Evolutionary conservation across 2,797 vertebrate species (phyloP).

Genomic region (Intellagama lesueurii): DNA sequence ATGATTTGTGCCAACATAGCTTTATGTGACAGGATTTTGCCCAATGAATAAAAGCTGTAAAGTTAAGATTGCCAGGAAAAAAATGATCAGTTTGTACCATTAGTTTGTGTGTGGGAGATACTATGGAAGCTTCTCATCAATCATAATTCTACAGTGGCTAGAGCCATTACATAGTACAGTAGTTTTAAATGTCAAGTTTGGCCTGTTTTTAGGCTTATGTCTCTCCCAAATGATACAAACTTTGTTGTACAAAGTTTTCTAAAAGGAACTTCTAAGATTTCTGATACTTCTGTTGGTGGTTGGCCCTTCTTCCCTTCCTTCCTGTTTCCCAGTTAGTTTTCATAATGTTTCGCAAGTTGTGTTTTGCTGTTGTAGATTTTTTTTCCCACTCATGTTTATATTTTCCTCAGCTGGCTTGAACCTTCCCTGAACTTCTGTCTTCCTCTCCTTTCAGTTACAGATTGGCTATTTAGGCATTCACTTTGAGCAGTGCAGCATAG

Average conservation of each 20-base stretch:
- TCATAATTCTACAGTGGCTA: no score
- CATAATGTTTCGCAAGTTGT: not conserved
- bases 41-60: no score
- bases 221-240: not conserved
- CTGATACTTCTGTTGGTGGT: constrained; percentile 1
- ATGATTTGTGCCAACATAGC: no score
- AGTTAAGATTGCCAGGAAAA: no score
- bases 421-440: not conserved
- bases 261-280: constrained; percentile 2
- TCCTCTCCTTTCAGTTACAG: not conserved
- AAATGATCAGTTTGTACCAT: no score
- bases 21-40: no score
- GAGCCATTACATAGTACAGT: no score
- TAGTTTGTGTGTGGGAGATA: no score
- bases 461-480: constrained; percentile 8
- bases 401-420: constrained; percentile 40
- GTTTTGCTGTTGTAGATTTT: no score
- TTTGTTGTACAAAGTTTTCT: not conserved
- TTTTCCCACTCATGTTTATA: not conserved
- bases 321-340: constrained; percentile 9
- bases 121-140: no score
- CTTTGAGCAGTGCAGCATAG: not conserved
- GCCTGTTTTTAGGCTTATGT: not conserved
- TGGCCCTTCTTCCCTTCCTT: not conserved
- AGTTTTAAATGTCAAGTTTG: not conserved